These are phyloP conservation scores for Acridotheres tristis DNA, from an alignment of 2,797 vertebrate genomes.

Conservation along the genomic window DNA sequence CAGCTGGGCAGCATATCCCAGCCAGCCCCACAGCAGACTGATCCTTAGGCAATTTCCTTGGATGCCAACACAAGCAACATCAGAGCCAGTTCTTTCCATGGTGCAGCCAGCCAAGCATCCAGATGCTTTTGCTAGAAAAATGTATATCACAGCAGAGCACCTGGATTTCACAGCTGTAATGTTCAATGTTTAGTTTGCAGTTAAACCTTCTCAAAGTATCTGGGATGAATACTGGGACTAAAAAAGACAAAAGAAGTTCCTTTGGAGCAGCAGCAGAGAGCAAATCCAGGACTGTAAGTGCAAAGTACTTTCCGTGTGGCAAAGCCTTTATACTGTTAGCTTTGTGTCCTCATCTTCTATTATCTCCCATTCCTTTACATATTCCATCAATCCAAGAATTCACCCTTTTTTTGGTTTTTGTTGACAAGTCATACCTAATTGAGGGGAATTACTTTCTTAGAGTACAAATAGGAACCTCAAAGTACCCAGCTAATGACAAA, in stretches of 20 bases:
- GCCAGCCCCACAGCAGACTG: background rate
- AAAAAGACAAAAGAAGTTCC: background rate
- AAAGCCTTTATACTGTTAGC: background rate
- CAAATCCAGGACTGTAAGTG: background rate
- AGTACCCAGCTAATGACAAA: background rate
- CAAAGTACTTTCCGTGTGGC: background rate
- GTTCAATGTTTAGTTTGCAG: background rate
- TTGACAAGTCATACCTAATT: background rate
- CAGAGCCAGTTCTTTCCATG: constrained; percentile 12
- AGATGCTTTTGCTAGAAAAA: constrained; percentile 34
- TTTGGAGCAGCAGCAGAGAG: background rate
- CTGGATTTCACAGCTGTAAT: background rate
- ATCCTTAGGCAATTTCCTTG: constrained; percentile 13
- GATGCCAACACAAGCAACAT: constrained; percentile 12
- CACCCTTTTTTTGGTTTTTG: background rate
- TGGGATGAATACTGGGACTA: background rate
- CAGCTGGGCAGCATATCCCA: constrained; percentile 23
- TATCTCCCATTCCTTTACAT: background rate
- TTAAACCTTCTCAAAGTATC: background rate
- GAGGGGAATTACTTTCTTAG: background rate
- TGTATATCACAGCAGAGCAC: background rate
- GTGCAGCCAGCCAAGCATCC: constrained; percentile 33
- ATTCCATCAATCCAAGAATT: background rate
- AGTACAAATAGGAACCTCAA: background rate
- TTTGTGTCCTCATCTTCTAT: background rate